Conservation (phyloP, 2,797 vertebrate genomes). For the Molossus alvarezi region DNA sequence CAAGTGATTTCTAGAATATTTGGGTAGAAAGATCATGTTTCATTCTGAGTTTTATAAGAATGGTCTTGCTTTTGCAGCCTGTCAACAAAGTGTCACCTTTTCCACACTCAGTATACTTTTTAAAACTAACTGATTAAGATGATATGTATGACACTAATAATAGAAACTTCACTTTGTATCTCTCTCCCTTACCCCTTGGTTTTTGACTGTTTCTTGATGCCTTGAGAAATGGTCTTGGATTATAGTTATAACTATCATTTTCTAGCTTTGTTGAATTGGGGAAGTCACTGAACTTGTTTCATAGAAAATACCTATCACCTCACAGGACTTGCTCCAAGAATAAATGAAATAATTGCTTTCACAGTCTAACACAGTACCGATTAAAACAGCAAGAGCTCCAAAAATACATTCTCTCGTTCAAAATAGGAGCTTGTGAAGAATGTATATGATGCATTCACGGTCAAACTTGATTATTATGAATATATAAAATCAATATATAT, state of each 20-base stretch:
- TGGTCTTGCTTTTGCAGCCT: neutral
- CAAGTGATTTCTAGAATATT: constrained; percentile 10
- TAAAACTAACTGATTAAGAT: neutral
- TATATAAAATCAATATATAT: neutral
- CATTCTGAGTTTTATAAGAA: constrained; percentile 26
- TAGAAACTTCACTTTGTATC: neutral
- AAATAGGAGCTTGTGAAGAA: neutral
- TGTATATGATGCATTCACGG: neutral
- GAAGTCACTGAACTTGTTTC: neutral
- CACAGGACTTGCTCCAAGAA: neutral
- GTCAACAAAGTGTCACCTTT: neutral
- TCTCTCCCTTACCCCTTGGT: rapidly evolving
- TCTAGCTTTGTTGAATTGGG: neutral
- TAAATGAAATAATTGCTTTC: neutral
- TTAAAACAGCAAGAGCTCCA: constrained; percentile 30
- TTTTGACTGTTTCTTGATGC: neutral
- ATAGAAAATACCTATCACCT: neutral
- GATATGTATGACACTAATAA: neutral
- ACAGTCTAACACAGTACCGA: neutral
- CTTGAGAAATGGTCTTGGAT: neutral
- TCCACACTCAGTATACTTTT: constrained; percentile 18
- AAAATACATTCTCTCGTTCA: constrained; percentile 36
- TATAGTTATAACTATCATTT: constrained; percentile 3
- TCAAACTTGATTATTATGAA: constrained; percentile 5
- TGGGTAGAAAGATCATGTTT: neutral